Evolutionary conservation across 2,888 invertebrate genomes (phyloP).

Genomic region (Macropis europaea): DNA sequence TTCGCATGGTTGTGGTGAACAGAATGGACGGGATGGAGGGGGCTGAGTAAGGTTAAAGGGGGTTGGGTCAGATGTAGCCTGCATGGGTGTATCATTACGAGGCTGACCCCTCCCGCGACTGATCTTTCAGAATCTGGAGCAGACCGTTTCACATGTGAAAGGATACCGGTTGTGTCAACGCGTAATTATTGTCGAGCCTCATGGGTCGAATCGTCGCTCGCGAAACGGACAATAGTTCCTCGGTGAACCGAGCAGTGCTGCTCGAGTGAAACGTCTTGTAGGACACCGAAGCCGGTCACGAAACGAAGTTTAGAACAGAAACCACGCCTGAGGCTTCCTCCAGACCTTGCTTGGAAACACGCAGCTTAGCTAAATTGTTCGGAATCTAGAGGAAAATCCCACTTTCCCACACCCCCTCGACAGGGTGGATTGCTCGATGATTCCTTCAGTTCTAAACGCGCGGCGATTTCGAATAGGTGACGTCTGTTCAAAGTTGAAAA

Average conservation of each 20-base stretch:
- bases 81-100: conserved; percentile 69
- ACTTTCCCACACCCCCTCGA: conserved; percentile 36
- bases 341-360: conserved; percentile 39
- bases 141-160: conserved; percentile 74
- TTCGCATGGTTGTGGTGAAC: conserved; percentile 44
- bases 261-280: conserved; percentile 68
- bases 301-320: conserved; percentile 61
- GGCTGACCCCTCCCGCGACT: conserved; percentile 70
- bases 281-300: conserved; percentile 66
- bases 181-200: conserved; percentile 69
- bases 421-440: background rate
- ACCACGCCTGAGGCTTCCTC: conserved; percentile 51
- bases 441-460: background rate
- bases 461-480: background rate
- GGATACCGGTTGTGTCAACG: conserved; percentile 69
- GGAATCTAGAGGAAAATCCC: conserved; percentile 24
- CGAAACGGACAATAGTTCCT: conserved; percentile 66
- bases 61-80: conserved; percentile 63
- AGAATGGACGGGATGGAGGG: conserved; percentile 17
- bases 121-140: conserved; percentile 76
- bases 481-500: no score
- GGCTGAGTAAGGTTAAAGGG: conserved; percentile 51
- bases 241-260: conserved; percentile 28
- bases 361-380: conserved; percentile 9
- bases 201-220: conserved; percentile 39